phyloP scores from a whole-genome alignment of 2,888 invertebrate species.

The Acanthosepion esculentum region DNA sequence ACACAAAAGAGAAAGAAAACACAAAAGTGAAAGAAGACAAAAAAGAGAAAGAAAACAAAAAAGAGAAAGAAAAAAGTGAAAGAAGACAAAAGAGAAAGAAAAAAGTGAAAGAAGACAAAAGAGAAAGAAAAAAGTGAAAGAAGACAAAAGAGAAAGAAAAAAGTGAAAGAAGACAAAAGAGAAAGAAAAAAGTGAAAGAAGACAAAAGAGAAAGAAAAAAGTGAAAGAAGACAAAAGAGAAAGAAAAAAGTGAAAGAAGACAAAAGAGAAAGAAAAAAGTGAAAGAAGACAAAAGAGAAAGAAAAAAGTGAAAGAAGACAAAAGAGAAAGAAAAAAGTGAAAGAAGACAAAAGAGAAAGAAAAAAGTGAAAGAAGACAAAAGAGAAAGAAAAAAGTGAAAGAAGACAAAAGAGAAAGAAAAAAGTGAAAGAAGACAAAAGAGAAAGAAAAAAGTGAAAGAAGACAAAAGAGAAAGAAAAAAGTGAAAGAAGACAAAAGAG shows the following conservation, averaged over 20 bases:
- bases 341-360: background rate
- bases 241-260: background rate
- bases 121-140: too few relatives aligned
- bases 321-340: background rate
- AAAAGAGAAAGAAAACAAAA: background rate
- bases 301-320: background rate
- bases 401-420: background rate
- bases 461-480: too few relatives aligned
- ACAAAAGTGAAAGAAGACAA: background rate
- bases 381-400: too few relatives aligned
- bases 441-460: background rate
- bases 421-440: too few relatives aligned
- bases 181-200: too few relatives aligned
- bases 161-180: too few relatives aligned
- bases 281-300: background rate
- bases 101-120: too few relatives aligned
- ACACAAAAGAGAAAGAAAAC: fast-evolving
- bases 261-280: background rate
- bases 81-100: too few relatives aligned
- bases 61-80: too few relatives aligned
- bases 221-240: background rate
- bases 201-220: too few relatives aligned
- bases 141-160: too few relatives aligned
- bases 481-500: too few relatives aligned
- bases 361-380: background rate